Conservation (phyloP, 30 jellyfish, hydroid and myxozoan species). For the Haliclystus octoradiatus region DNA sequence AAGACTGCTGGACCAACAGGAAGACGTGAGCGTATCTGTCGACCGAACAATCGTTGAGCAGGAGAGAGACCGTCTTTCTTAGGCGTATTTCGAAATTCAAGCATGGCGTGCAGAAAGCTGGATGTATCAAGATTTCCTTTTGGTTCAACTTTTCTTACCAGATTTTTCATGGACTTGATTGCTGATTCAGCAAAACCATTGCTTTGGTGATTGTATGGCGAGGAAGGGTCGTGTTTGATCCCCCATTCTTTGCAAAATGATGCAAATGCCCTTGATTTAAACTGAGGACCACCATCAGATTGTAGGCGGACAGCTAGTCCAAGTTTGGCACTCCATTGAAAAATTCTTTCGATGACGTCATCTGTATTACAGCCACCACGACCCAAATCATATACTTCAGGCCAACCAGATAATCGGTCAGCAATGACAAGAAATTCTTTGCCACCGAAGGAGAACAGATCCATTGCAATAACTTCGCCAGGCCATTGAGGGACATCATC, state of each 20-base stretch:
- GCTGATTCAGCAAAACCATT: background rate
- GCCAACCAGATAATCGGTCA: background rate
- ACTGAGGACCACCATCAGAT: background rate
- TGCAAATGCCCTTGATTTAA: background rate
- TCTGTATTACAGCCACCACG: background rate
- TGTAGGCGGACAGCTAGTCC: background rate
- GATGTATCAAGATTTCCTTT: background rate
- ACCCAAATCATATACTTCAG: background rate
- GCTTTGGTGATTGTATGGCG: background rate
- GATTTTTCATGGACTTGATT: background rate
- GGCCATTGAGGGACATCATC: constrained; percentile 11
- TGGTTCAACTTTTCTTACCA: background rate
- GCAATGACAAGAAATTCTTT: background rate
- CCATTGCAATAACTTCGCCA: constrained; percentile 16
- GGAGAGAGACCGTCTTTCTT: background rate
- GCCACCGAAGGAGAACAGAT: constrained; percentile 10
- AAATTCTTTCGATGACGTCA: background rate
- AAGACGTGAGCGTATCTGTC: background rate
- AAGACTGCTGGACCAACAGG: background rate
- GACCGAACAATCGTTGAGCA: background rate
- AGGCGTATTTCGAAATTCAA: background rate
- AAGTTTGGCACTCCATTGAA: background rate
- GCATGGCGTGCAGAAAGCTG: background rate
- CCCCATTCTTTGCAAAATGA: background rate
- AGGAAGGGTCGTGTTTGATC: background rate